These are phyloP conservation scores for Machimus atricapillus DNA, from an alignment of 2,888 invertebrate genomes.

Conservation along the genomic window DNA sequence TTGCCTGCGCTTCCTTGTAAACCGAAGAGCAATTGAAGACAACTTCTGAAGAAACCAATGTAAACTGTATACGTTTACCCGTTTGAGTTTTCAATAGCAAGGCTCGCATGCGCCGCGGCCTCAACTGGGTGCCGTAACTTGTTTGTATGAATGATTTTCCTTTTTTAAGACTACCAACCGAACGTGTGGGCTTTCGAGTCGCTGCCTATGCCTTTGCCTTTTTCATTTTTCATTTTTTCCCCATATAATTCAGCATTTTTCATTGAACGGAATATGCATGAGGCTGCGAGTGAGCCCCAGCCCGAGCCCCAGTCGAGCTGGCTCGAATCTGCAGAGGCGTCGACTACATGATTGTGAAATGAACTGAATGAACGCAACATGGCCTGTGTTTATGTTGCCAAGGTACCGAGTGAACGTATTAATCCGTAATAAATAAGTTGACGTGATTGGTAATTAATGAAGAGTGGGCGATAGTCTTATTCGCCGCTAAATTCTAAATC, in stretches of 20 bases:
- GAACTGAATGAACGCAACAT: constrained; percentile 31
- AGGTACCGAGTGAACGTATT: background rate
- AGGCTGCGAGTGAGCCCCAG: background rate
- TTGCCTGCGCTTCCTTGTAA: constrained; percentile 14
- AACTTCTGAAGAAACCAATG: constrained; percentile 2
- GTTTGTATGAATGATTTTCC: constrained; percentile 29
- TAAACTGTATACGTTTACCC: constrained; percentile 9
- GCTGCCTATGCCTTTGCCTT: constrained; percentile 16
- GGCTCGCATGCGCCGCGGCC: constrained; percentile 37
- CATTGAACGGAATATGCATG: constrained; percentile 32
- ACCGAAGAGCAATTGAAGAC: background rate
- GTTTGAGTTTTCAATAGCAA: constrained; percentile 32
- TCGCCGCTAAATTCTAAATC: background rate
- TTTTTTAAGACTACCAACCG: constrained; percentile 16
- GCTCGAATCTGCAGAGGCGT: constrained; percentile 28
- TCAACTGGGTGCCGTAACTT: constrained; percentile 22
- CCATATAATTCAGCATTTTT: constrained; percentile 29
- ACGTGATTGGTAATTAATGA: constrained; percentile 43
- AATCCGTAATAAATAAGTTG: constrained; percentile 41
- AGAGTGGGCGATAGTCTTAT: constrained; percentile 38
- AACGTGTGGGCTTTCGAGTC: constrained; percentile 24
- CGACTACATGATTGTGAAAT: constrained; percentile 33
- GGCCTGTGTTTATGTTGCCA: constrained; percentile 26
- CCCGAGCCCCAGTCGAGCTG: background rate
- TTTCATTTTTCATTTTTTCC: background rate